Evolutionary conservation across 2,797 vertebrate genomes (phyloP).

Genomic region (Gallinago nigripennis): DNA sequence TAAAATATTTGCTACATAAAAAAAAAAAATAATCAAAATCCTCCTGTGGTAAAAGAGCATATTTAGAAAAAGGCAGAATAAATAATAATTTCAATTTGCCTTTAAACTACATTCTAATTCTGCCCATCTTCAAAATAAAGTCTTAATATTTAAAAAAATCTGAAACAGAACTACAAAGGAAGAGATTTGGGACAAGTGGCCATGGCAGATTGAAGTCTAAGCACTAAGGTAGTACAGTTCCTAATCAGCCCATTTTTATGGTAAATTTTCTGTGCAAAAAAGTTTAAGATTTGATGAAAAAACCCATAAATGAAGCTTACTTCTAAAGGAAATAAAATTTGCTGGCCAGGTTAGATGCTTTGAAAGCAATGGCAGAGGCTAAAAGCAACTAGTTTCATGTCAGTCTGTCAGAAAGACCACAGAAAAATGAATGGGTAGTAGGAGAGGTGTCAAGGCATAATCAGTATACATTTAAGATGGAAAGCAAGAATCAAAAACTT

Average conservation of each 20-base stretch:
- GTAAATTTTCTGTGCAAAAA: background rate
- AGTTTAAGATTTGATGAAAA: background rate
- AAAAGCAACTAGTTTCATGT: background rate
- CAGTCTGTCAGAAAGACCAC: background rate
- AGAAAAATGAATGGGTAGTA: background rate
- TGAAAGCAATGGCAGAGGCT: background rate
- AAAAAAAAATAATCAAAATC: background rate
- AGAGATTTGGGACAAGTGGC: background rate
- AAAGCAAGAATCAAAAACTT: conserved; percentile 39
- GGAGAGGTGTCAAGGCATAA: conserved; percentile 4
- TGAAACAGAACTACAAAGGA: background rate
- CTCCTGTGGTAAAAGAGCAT: background rate
- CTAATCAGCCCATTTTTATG: background rate
- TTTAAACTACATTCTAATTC: background rate
- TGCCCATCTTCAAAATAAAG: background rate
- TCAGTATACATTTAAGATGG: conserved; percentile 1
- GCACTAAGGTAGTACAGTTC: background rate
- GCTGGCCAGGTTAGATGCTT: background rate
- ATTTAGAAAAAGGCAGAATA: background rate
- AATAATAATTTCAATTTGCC: background rate
- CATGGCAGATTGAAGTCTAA: background rate
- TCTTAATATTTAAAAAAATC: background rate
- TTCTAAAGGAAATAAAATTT: conserved; percentile 10
- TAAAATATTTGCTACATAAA: background rate
- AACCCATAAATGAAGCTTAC: background rate